phyloP scores from a whole-genome alignment of 2,113 vertebrate species.

The Phalacrocorax pelagicus region DNA sequence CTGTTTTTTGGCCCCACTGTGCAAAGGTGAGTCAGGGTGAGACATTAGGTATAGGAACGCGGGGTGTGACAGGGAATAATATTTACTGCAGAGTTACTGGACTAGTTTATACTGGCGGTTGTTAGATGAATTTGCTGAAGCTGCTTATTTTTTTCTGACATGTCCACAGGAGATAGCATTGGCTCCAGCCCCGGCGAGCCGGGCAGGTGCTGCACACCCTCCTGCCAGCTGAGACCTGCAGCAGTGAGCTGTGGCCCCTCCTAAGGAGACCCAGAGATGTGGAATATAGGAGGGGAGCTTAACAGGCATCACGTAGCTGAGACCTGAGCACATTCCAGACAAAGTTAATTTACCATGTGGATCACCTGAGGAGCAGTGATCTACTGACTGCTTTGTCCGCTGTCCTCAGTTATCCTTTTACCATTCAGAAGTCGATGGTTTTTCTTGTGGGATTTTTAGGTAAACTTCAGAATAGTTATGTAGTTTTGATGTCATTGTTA shows the following conservation, averaged over 20 bases:
- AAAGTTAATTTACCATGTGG: not conserved
- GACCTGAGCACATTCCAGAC: not conserved
- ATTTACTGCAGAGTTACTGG: not conserved
- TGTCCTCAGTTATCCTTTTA: not conserved
- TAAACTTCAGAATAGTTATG: not conserved
- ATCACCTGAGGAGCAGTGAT: not conserved
- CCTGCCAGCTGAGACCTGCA: not conserved
- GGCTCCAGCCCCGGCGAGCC: not conserved
- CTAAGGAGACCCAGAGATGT: not conserved
- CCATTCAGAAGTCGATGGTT: not conserved
- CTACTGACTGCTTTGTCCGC: not conserved
- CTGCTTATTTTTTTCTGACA: not conserved
- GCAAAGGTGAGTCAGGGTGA: conserved; percentile 15
- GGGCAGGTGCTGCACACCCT: not conserved
- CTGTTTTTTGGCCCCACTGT: not conserved
- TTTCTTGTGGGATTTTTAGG: not conserved
- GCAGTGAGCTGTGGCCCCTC: not conserved
- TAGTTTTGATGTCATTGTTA: not conserved
- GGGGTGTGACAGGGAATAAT: not conserved
- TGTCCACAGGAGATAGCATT: not conserved
- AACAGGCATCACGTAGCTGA: not conserved
- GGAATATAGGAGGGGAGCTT: not conserved
- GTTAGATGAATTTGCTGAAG: conserved; percentile 1
- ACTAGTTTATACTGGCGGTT: not conserved
- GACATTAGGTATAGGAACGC: not conserved